Base-by-base conservation (phyloP, 1,140 invertebrate species). In the Lethrus apterus region DNA sequence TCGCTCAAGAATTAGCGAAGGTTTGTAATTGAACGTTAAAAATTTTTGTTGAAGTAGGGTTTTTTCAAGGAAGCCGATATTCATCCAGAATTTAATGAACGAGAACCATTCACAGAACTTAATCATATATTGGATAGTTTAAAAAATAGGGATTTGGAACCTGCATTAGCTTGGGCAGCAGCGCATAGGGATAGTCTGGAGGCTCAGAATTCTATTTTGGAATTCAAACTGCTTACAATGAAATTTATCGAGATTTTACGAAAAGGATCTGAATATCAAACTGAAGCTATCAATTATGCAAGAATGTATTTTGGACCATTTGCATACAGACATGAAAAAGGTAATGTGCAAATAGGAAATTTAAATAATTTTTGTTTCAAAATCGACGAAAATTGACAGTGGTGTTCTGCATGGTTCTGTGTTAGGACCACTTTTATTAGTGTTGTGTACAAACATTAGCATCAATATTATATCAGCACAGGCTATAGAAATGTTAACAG, bases 271-370 rank as follows among this genome's bases (percentile, higher is more conserved):
- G 61, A 67, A 32, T 74, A 75, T 58, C 84, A 87, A 66, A 71
- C 63, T 17, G 79, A 85, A 60, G 90, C 90, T n/a, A 84, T 97
- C 45, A 63, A 73, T 52, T 96, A 96, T 73, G 92, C 93, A 2
- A 76, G 89, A 30, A 74, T 75, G 50, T 78, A 93, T 71, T 86
- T 98, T 62, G 81, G 83, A 21, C 83, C 82, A 57, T 93, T 93
- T 67, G 85, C 90, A 15, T 68, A 74, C 38, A 74, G 78, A 46
- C 84, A 93, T 66, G 81, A 89, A 57, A 87, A 88, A 78, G 88
- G 88, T 80, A 54, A 46, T 13, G 8, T 38, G 10, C n/a, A 3
- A 23, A 11, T 23, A 7, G n/a, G n/a, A 3, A 21, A 2, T 38
- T 11, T 15, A 21, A 9, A 18, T 19, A 10, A 8, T 36, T 36